Percentiles rank a stretch among this genome's conserved stretches.
These are phyloP conservation scores for Nanger granti DNA, from an alignment of 2,113 vertebrate genomes.

Conservation along the genomic window DNA sequence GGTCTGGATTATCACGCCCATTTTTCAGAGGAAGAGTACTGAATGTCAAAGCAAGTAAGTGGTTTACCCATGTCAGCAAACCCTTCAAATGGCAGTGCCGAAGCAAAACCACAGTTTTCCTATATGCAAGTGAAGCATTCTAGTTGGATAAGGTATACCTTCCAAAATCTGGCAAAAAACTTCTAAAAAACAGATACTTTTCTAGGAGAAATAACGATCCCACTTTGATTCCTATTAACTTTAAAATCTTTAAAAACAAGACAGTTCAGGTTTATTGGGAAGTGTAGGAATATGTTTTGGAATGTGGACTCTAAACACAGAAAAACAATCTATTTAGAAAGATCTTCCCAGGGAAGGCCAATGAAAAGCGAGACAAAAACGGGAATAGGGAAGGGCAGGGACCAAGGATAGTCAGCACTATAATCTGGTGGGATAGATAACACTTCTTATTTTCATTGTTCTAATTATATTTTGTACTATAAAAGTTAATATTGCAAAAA, in stretches of 20 bases:
- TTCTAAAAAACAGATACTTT: not conserved
- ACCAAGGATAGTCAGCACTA: not conserved
- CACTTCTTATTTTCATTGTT: slow-evolving; percentile 50
- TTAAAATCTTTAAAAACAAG: not conserved
- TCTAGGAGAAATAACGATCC: not conserved
- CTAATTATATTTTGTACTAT: slow-evolving; percentile 54
- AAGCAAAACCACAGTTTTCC: not conserved
- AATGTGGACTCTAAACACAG: not conserved
- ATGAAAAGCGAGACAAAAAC: not conserved
- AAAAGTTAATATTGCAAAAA: slow-evolving; percentile 67
- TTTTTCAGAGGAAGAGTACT: not conserved
- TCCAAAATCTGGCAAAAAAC: not conserved
- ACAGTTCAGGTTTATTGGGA: not conserved
- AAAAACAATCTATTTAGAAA: not conserved
- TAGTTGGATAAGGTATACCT: not conserved
- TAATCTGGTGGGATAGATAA: slow-evolving; percentile 33
- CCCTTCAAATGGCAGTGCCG: not conserved
- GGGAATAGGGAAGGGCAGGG: not conserved
- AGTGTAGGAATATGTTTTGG: not conserved
- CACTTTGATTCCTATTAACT: not conserved
- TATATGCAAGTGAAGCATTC: not conserved
- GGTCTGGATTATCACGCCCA: not conserved
- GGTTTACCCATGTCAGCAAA: not conserved
- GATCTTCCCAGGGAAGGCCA: not conserved
- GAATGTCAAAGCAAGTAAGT: not conserved